Evolutionary conservation across 1,140 invertebrate species (phyloP).

Genomic region (Drosophila pectinifera): DNA sequence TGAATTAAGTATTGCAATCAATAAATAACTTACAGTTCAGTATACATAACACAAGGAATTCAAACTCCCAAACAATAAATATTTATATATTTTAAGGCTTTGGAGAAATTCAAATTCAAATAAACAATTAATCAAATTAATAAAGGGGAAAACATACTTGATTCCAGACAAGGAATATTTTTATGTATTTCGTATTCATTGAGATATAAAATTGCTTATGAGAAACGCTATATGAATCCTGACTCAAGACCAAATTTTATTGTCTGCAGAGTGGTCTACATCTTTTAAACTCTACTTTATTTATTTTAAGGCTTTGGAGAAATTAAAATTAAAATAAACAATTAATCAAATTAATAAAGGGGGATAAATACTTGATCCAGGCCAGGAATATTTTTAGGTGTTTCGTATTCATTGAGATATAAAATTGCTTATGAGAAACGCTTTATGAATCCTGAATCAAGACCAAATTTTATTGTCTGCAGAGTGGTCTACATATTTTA

Average conservation of each 20-base stretch:
- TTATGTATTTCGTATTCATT: too few relatives aligned
- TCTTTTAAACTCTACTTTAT: neutral
- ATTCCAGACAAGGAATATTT: too few relatives aligned
- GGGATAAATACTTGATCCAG: neutral
- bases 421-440: neutral
- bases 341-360: neutral
- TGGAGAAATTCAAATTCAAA: neutral
- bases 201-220: too few relatives aligned
- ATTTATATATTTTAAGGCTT: neutral
- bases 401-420: too few relatives aligned
- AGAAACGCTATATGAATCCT: neutral
- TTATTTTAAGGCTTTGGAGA: neutral
- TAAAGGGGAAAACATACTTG: neutral
- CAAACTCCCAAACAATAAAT: too few relatives aligned
- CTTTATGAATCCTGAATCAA: neutral
- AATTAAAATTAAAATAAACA: neutral
- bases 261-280: neutral
- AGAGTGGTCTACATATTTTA: too few relatives aligned
- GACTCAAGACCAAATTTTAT: too few relatives aligned
- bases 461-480: neutral
- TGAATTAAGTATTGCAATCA: too few relatives aligned
- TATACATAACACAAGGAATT: too few relatives aligned
- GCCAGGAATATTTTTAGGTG: too few relatives aligned
- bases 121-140: neutral
- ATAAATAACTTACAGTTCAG: neutral